phyloP scores from a whole-genome alignment of 2,888 invertebrate genomes.

The Temnothorax unifasciatus region DNA sequence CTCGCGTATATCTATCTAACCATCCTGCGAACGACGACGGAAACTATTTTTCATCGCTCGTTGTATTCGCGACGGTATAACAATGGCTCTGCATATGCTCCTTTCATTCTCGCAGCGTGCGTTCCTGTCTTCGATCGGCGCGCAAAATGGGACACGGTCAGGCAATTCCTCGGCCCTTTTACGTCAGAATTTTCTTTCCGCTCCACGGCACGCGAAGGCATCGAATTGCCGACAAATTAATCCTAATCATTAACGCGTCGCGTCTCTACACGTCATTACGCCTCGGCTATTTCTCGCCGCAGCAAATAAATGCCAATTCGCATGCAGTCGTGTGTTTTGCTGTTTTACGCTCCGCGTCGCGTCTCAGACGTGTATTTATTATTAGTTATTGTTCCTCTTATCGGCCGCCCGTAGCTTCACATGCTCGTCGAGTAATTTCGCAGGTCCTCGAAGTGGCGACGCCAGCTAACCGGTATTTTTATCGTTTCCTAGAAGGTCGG shows the following conservation, averaged over 20 bases:
- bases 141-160: slow-evolving; percentile 18
- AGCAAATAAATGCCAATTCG: slow-evolving; percentile 23
- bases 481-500: slow-evolving; percentile 37
- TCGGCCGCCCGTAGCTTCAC: slow-evolving; percentile 42
- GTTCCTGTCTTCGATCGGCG: slow-evolving; percentile 24
- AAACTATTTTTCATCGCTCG: slow-evolving; percentile 43
- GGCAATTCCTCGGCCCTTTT: slow-evolving; percentile 16
- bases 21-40: slow-evolving; percentile 20
- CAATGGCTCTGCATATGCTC: slow-evolving; percentile 42
- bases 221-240: slow-evolving; percentile 13
- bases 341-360: slow-evolving; percentile 42
- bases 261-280: not conserved
- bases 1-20: slow-evolving; percentile 14
- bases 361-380: slow-evolving; percentile 21
- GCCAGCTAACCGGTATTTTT: slow-evolving; percentile 34
- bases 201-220: not conserved
- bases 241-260: slow-evolving; percentile 4
- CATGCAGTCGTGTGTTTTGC: not conserved
- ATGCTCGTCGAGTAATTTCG: slow-evolving; percentile 23
- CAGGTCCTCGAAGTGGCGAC: slow-evolving; percentile 5
- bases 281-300: not conserved
- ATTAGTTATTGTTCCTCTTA: slow-evolving; percentile 57
- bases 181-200: not conserved
- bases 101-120: slow-evolving; percentile 35
- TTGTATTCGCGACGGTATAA: slow-evolving; percentile 14